Evolutionary conservation across 2,888 invertebrate species (phyloP).

Genomic region (Archaeoteleia sp.): DNA sequence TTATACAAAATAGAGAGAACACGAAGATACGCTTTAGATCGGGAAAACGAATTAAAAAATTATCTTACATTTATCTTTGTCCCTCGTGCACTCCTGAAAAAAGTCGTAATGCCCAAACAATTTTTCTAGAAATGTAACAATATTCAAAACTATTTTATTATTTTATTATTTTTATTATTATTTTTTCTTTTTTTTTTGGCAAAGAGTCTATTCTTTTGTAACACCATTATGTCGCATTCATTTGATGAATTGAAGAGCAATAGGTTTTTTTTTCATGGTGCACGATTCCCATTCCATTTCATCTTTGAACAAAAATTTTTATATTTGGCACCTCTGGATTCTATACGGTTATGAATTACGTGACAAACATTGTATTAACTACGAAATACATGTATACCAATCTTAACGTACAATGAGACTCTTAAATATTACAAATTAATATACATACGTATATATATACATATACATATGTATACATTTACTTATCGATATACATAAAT

Average conservation of each 20-base stretch:
- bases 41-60: slow-evolving; percentile 2
- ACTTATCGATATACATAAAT: background rate
- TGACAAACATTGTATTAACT: slow-evolving; percentile 54
- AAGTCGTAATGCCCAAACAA: too few species aligned
- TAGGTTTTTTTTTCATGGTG: background rate
- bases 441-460: slow-evolving; percentile 36
- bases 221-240: too few species aligned
- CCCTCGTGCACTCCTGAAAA: slow-evolving; percentile 3
- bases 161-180: too few species aligned
- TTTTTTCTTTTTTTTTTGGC: too few species aligned
- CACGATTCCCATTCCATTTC: slow-evolving; percentile 1
- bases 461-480: slow-evolving; percentile 27
- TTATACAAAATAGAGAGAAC: slow-evolving; percentile 13
- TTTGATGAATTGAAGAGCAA: too few species aligned
- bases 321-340: slow-evolving; percentile 59
- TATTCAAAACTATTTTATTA: too few species aligned
- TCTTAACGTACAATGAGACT: slow-evolving; percentile 53
- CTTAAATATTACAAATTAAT: slow-evolving; percentile 47
- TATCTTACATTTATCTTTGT: slow-evolving; percentile 5
- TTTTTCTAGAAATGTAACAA: too few species aligned
- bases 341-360: slow-evolving; percentile 38
- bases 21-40: slow-evolving; percentile 12
- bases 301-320: slow-evolving; percentile 35
- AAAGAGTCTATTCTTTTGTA: too few species aligned
- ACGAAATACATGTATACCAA: slow-evolving; percentile 57